These are phyloP conservation scores for Chymomyza amoena DNA, from an alignment of 2,888 invertebrate genomes.

Conservation along the genomic window DNA sequence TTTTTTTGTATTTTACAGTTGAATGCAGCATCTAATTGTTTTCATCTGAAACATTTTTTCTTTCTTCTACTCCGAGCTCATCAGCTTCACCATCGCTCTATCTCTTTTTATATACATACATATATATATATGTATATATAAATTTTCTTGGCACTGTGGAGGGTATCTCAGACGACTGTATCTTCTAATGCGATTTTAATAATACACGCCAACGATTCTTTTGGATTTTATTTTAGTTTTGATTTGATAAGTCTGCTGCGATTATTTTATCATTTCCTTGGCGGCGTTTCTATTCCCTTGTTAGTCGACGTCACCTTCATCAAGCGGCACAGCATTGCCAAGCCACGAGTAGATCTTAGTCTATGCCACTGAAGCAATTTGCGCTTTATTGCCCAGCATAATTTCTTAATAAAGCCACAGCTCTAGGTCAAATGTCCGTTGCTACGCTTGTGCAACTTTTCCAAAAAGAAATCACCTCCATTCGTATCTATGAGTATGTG, in stretches of 20 bases:
- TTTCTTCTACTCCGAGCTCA: neutral
- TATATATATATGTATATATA: neutral
- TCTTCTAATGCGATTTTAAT: slow-evolving; percentile 79
- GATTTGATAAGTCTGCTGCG: slow-evolving; percentile 69
- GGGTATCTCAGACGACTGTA: slow-evolving; percentile 36
- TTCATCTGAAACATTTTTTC: slow-evolving; percentile 11
- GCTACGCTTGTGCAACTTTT: neutral
- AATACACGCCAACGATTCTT: slow-evolving; percentile 73
- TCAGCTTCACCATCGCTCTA: slow-evolving; percentile 4
- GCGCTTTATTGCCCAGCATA: slow-evolving; percentile 42
- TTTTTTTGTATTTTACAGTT: neutral
- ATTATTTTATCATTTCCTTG: slow-evolving; percentile 68
- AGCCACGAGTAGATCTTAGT: neutral
- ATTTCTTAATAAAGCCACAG: slow-evolving; percentile 63
- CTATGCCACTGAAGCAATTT: slow-evolving; percentile 45
- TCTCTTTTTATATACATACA: neutral
- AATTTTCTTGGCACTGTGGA: neutral
- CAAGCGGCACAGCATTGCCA: neutral
- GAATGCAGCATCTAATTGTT: slow-evolving; percentile 50
- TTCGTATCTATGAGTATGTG: neutral
- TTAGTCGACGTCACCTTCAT: neutral
- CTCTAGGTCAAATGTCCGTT: slow-evolving; percentile 1
- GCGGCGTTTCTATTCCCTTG: neutral
- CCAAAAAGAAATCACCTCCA: neutral
- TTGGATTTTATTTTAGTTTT: slow-evolving; percentile 57